Conservation (phyloP, 2,888 invertebrate genomes). For the Agonopterix arenella region DNA sequence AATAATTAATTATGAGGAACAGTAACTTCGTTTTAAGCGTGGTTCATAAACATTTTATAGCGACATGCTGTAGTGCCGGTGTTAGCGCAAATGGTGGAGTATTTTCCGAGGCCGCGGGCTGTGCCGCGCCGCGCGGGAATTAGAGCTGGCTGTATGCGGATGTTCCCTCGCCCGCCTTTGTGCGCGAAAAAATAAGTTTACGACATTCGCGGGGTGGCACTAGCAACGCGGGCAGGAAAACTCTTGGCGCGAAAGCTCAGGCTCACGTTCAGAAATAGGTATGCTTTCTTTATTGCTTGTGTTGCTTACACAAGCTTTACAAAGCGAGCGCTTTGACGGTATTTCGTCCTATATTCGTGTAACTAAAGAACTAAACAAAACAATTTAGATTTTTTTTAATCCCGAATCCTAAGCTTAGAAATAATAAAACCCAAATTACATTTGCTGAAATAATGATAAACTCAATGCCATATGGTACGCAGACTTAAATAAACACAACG, state of each 20-base stretch:
- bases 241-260: conserved; percentile 7
- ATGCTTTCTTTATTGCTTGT: too few relatives aligned
- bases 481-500: neutral
- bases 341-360: neutral
- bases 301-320: neutral
- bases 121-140: conserved; percentile 14
- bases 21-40: neutral
- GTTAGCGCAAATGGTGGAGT: conserved; percentile 14
- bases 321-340: neutral
- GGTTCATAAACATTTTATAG: conserved; percentile 11
- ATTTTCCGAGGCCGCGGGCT: conserved; percentile 20
- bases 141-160: conserved; percentile 18
- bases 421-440: too few relatives aligned
- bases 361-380: too few relatives aligned
- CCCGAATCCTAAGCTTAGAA: too few relatives aligned
- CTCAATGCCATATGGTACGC: neutral
- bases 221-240: conserved; percentile 3
- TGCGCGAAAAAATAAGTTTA: conserved; percentile 24
- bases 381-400: too few relatives aligned
- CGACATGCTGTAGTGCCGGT: neutral
- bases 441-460: too few relatives aligned
- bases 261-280: conserved; percentile 9
- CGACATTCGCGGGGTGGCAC: conserved; percentile 10
- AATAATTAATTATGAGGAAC: neutral
- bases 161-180: conserved; percentile 18